Conservation (phyloP, 2,888 invertebrate species). For the Trimorus sp. region DNA sequence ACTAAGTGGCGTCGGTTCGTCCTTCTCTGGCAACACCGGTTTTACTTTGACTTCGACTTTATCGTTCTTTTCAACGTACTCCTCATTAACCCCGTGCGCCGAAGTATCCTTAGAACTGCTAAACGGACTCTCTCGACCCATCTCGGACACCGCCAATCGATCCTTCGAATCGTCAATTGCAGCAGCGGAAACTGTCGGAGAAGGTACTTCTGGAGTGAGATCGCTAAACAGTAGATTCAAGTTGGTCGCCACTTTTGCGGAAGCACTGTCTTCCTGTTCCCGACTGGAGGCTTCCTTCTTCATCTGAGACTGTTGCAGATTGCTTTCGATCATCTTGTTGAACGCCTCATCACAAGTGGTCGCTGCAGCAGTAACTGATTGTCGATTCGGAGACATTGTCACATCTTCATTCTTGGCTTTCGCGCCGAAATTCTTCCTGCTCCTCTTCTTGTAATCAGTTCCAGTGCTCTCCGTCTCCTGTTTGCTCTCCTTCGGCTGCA, state of each 20-base stretch:
- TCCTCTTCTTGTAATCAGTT: conserved; percentile 72
- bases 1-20: background rate
- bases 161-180: background rate
- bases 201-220: conserved; percentile 78
- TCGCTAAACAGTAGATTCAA: conserved; percentile 80
- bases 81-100: conserved; percentile 41
- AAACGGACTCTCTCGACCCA: background rate
- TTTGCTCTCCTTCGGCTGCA: conserved; percentile 68
- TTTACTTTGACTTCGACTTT: conserved; percentile 40
- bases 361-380: background rate
- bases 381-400: conserved; percentile 64
- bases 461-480: conserved; percentile 54
- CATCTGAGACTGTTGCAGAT: conserved; percentile 66
- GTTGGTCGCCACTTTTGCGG: conserved; percentile 12
- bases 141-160: background rate
- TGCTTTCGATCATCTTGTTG: conserved; percentile 82
- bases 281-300: conserved; percentile 69
- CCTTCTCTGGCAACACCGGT: background rate
- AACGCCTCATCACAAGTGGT: conserved; percentile 81
- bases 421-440: conserved; percentile 69
- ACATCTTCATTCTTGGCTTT: conserved; percentile 71
- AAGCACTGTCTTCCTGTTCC: conserved; percentile 37
- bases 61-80: conserved; percentile 67
- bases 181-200: background rate
- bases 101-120: too few relatives aligned